These are phyloP conservation scores for Lontra canadensis DNA, from an alignment of 2,113 vertebrate genomes.

Conservation along the genomic window DNA sequence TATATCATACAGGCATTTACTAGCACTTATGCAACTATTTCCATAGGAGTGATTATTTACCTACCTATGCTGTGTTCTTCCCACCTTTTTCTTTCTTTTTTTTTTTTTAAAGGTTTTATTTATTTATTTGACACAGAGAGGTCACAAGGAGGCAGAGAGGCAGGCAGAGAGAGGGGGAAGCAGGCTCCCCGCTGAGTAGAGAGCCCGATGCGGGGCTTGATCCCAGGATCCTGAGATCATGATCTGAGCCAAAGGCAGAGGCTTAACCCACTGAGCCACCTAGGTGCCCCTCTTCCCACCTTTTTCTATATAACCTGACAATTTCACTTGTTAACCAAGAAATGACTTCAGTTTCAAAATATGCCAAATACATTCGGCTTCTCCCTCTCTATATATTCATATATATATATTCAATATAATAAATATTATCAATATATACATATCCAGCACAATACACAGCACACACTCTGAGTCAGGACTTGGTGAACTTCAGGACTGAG, in stretches of 20 bases:
- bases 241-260: too few relatives aligned
- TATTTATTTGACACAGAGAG: too few relatives aligned
- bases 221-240: too few relatives aligned
- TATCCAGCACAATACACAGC: neutral
- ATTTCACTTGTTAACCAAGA: neutral
- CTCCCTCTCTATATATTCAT: neutral
- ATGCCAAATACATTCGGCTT: neutral
- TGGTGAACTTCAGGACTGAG: slow-evolving; percentile 85
- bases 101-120: too few relatives aligned
- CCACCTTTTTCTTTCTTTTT: neutral
- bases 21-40: neutral
- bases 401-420: neutral
- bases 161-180: too few relatives aligned
- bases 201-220: too few relatives aligned
- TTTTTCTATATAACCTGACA: neutral
- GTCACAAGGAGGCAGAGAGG: too few relatives aligned
- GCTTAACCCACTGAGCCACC: too few relatives aligned
- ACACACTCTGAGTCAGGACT: neutral
- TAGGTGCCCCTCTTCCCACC: neutral
- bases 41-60: neutral
- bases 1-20: neutral
- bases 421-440: too few relatives aligned
- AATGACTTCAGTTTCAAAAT: neutral
- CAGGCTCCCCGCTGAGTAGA: too few relatives aligned
- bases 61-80: too few relatives aligned